Evolutionary conservation across 2,113 vertebrate genomes (phyloP).

Genomic region (Ceyx melanurus): DNA sequence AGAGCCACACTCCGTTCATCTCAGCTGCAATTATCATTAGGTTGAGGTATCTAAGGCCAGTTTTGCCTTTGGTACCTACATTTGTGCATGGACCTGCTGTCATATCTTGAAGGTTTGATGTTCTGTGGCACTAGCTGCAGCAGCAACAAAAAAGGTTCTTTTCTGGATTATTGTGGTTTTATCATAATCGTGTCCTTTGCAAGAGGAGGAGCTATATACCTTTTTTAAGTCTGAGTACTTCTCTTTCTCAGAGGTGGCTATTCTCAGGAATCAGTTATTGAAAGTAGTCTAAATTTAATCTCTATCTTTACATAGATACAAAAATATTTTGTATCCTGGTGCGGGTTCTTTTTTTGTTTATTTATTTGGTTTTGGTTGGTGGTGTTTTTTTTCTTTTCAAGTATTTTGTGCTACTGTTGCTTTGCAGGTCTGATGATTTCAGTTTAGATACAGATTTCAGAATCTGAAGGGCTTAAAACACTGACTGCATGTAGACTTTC

Average conservation of each 20-base stretch:
- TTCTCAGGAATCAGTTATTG: neutral
- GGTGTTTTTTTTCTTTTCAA: neutral
- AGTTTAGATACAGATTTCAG: neutral
- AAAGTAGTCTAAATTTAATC: neutral
- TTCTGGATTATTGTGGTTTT: neutral
- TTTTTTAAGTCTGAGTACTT: neutral
- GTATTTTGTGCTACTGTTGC: neutral
- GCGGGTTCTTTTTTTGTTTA: neutral
- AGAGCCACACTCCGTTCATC: neutral
- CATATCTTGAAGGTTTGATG: neutral
- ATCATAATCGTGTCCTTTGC: neutral
- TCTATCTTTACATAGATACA: neutral
- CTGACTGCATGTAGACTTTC: neutral
- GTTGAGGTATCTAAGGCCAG: neutral
- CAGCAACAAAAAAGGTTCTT: neutral
- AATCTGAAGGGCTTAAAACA: neutral
- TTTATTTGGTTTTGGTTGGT: too few relatives aligned
- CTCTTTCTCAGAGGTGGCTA: neutral
- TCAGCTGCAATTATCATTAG: neutral
- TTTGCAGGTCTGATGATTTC: neutral
- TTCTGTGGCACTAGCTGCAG: neutral
- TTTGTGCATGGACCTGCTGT: neutral
- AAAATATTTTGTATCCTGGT: neutral
- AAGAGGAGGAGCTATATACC: neutral
- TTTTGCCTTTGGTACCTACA: neutral